Conservation (phyloP, 2,113 vertebrate species). For the Laticauda laticaudata region DNA sequence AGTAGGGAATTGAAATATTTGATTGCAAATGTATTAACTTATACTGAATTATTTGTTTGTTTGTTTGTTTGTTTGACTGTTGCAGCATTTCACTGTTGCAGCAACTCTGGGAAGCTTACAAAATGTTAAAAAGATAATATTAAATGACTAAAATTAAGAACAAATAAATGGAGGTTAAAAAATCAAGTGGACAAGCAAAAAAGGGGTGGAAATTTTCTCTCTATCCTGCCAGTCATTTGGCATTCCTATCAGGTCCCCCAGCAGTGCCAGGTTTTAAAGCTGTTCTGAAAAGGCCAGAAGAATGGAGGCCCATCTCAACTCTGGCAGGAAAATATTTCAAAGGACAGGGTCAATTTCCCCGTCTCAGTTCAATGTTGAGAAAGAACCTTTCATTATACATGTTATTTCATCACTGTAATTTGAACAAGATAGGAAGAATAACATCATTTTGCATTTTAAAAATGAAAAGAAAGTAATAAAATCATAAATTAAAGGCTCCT, state of each 20-base stretch:
- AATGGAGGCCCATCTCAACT: background rate
- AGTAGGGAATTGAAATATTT: too few relatives aligned
- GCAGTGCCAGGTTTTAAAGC: background rate
- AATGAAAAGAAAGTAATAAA: background rate
- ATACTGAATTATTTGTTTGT: background rate
- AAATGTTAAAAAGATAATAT: background rate
- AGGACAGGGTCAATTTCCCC: background rate
- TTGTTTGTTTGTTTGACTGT: background rate
- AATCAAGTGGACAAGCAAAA: background rate
- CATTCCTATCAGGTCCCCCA: background rate
- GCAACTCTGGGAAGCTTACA: background rate
- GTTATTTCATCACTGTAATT: background rate
- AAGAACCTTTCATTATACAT: background rate
- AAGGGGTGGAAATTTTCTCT: background rate
- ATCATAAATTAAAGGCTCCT: background rate
- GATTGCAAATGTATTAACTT: background rate
- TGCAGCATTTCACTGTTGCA: background rate
- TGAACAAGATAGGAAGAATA: background rate
- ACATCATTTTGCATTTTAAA: background rate
- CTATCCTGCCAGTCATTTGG: background rate
- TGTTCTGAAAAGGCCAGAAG: background rate
- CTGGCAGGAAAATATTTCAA: background rate
- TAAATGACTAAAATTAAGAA: background rate
- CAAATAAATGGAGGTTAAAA: background rate
- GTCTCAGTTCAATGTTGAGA: background rate